Base-by-base conservation (phyloP, 2,888 invertebrate species). In the Sinohyriopsis cumingii region DNA sequence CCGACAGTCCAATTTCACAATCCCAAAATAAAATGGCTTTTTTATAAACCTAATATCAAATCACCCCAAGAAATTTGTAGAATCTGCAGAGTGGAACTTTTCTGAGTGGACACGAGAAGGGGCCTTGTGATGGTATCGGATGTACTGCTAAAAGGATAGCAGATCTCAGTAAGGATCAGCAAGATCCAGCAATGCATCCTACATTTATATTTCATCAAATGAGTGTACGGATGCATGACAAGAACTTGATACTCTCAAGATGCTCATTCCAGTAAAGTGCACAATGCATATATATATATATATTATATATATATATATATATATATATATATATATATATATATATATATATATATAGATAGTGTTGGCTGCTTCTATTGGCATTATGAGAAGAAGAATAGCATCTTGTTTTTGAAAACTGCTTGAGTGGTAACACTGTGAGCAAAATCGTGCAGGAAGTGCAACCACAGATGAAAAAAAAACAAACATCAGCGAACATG, bases 1-100 rank as follows among this genome's bases (percentile, higher is more conserved):
- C 76, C 33, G 77, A 80, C 55, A 68, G 73, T 24, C 78, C 78
- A 25, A 74, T 72, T 53, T 69, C 71, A 12, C 79, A 77, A 24
- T 79, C 77, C 61, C 19, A 65, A 9, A 80, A 78, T 59, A 73
- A 77, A 60, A 59, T 61, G 5, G 67, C 73, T 2, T 78, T 77
- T 33, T 33, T 28, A 0, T 28, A 4, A 4, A 67, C 24, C n/a
- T 69, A 15, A 56, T 76, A 12, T 57, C 70, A 25, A 65, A 76
- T 56, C 75, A 78, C 53, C 20, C 64, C 54, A 56, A 64, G 19
- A 18, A 69, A 18, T 66, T 64, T 65, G 69, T 67, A 5, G n/a
- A 53, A 6, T 12, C 55, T 3, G 73, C 78, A 5, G 62, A 25
- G 5, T 78, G 80, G 78, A 72, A 72, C 19, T 75, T 65, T 57